Base-by-base conservation (phyloP, 2,888 invertebrate genomes). In the Platycheirus rosarum region DNA sequence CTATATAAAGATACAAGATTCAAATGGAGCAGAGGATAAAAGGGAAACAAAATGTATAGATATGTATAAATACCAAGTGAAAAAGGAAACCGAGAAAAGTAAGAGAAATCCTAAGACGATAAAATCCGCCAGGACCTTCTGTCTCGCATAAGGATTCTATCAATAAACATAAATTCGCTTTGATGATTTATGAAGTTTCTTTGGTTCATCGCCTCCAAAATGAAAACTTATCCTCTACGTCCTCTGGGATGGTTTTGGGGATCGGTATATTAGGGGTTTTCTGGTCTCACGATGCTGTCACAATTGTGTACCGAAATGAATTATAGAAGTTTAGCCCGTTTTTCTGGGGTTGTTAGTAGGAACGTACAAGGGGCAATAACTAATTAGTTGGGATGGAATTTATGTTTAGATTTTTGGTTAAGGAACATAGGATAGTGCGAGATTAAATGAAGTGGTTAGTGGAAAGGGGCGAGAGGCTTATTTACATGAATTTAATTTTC, bases 121-220 rank as follows among this genome's bases (percentile, higher is more conserved):
- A 65, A 79, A 79, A 74, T 37, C 69, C 49, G 55, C 74, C 49
- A 57, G 57, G 26, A 57, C 14, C 40, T 14, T n/a, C 37, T 40
- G 57, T 40, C 79, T 74, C 68, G 79, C 74, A 69, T 79, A 79
- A 79, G 79, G 69, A 79, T 79, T 79, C 79, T 69, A 74, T 79
- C 69, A 79, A 79, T 79, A 74, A 79, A 79, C 68, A 74, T 79
- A 79, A 79, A 79, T 79, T 79, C 79, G 68, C 20, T 74, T 74
- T 74, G 74, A 79, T 79, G 79, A 79, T 79, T 79, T 79, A 79
- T 79, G 79, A 74, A 74, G 63, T 69, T 79, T 79, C 55, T 57
- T 63, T 79, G 79, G 74, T 79, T 74, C 79, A 79, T 69, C 75
- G 79, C 79, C 74, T 79, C 20, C 51, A 23, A 66, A 75, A 60